Conservation (phyloP, 2,888 invertebrate species). For the Trilocha varians region DNA sequence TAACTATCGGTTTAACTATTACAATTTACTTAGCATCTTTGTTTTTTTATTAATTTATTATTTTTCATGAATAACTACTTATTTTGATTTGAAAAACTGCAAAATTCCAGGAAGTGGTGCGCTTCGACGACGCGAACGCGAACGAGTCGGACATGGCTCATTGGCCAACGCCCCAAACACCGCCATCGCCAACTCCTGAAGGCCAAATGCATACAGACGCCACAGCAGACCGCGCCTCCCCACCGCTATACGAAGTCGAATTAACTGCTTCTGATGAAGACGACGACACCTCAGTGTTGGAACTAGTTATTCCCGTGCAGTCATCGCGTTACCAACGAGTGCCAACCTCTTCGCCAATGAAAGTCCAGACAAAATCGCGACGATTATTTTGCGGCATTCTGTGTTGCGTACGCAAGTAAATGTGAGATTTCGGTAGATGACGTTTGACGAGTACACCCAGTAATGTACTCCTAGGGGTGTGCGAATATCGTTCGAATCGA, state of each 20-base stretch:
- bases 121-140: conserved; percentile 11
- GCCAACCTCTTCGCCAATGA: conserved; percentile 40
- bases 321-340: conserved; percentile 37
- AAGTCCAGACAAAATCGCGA: conserved; percentile 21
- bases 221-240: conserved; percentile 45
- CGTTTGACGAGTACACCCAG: not conserved
- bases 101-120: conserved; percentile 9
- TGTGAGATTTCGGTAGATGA: not conserved
- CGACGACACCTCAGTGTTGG: conserved; percentile 52
- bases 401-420: conserved; percentile 40
- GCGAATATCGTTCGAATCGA: too few relatives aligned
- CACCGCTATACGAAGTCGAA: conserved; percentile 55
- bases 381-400: conserved; percentile 27
- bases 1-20: too few relatives aligned
- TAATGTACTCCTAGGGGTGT: too few relatives aligned
- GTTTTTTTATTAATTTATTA: not conserved
- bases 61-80: too few relatives aligned
- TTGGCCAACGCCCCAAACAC: not conserved
- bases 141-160: not conserved
- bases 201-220: too few relatives aligned
- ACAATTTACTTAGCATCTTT: not conserved
- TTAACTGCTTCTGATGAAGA: conserved; percentile 63
- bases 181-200: too few relatives aligned
- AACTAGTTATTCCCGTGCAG: conserved; percentile 56
- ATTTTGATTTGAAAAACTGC: conserved; percentile 16